A percentile compares a stretch with the other conserved stretches of the same genome.
Evolutionary conservation across 1,140 invertebrate species (phyloP).

Genomic region (Drosophila pallidifrons): DNA sequence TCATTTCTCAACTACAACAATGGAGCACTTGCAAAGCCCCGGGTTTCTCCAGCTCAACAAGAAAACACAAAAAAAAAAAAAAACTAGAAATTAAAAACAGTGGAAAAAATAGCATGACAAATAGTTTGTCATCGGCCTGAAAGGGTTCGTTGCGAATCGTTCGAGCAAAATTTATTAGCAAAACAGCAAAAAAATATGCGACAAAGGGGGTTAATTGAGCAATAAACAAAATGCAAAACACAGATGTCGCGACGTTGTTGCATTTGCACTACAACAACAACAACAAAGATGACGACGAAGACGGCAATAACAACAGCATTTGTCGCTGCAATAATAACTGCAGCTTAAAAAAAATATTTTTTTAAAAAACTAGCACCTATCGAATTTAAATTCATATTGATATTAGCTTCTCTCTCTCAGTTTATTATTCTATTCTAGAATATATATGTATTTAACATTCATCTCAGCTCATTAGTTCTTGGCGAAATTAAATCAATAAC

Average conservation of each 20-base stretch:
- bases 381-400: not conserved
- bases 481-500: no score
- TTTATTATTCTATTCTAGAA: not conserved
- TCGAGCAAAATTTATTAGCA: constrained; percentile 64
- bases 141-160: constrained; percentile 33
- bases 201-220: constrained; percentile 74
- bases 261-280: constrained; percentile 50
- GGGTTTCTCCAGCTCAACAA: constrained; percentile 39
- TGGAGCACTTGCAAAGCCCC: constrained; percentile 49
- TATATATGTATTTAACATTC: no score
- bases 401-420: not conserved
- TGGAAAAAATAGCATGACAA: constrained; percentile 34
- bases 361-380: no score
- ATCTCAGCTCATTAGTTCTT: no score
- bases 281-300: not conserved
- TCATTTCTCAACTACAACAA: constrained; percentile 67
- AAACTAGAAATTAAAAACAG: constrained; percentile 11
- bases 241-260: constrained; percentile 41
- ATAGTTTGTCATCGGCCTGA: constrained; percentile 55
- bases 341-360: constrained; percentile 9
- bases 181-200: constrained; percentile 30
- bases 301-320: constrained; percentile 19
- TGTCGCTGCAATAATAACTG: constrained; percentile 35
- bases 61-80: constrained; percentile 10
- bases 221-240: constrained; percentile 73